These are phyloP conservation scores for Andrena marginata DNA, from an alignment of 2,888 invertebrate genomes.

Conservation along the genomic window DNA sequence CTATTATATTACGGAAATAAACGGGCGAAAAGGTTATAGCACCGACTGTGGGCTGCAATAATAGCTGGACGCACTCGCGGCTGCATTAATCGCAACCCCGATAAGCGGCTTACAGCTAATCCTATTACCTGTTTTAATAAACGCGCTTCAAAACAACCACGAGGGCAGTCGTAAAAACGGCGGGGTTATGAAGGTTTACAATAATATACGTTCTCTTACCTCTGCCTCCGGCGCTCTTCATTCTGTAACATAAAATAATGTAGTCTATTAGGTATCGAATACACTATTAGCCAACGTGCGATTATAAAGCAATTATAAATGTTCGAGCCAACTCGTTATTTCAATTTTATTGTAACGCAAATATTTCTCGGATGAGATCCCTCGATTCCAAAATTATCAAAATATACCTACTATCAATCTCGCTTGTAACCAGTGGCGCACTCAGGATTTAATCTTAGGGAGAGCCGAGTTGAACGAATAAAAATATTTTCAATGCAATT, in stretches of 20 bases:
- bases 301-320: not conserved
- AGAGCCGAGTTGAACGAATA: no score
- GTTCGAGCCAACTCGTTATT: not conserved
- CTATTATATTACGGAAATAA: slow-evolving; percentile 13
- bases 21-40: not conserved
- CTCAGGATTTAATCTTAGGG: no score
- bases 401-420: no score
- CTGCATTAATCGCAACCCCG: slow-evolving; percentile 17
- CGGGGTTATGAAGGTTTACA: slow-evolving; percentile 6
- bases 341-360: no score
- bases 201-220: slow-evolving; percentile 74
- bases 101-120: slow-evolving; percentile 41
- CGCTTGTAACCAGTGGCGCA: no score
- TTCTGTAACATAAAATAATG: slow-evolving; percentile 76
- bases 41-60: not conserved
- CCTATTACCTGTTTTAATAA: slow-evolving; percentile 29
- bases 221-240: slow-evolving; percentile 82
- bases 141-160: slow-evolving; percentile 8
- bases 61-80: slow-evolving; percentile 13
- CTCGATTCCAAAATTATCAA: no score
- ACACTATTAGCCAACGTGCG: not conserved
- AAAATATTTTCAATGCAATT: no score
- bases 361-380: no score
- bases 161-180: not conserved
- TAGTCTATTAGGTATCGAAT: slow-evolving; percentile 11